phyloP scores from a whole-genome alignment of 2,113 vertebrate species.

The Vulpes ferrilata region DNA sequence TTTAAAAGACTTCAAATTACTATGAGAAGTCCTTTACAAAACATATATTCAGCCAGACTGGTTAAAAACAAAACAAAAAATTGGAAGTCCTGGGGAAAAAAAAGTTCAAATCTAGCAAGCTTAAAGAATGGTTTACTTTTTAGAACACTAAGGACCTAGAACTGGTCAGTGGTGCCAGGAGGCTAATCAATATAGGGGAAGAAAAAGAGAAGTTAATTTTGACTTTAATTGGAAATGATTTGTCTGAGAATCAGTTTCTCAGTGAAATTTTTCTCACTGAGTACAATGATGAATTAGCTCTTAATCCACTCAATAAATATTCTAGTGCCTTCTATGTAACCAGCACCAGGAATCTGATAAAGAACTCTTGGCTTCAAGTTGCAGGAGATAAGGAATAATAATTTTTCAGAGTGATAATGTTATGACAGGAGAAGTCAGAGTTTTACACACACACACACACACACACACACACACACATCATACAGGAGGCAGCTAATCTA shows the following conservation, averaged over 20 bases:
- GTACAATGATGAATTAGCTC: not conserved
- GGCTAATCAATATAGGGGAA: not conserved
- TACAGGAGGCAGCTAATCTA: not conserved
- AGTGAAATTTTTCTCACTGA: constrained; percentile 22
- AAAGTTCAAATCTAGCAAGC: constrained; percentile 26
- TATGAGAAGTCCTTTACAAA: constrained; percentile 12
- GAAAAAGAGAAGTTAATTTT: not conserved
- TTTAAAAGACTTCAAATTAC: constrained; percentile 39
- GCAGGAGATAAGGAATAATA: not conserved
- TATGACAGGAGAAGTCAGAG: not conserved
- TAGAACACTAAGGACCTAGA: not conserved
- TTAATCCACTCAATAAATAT: constrained; percentile 23
- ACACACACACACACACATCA: fast-evolving
- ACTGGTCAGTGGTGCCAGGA: not conserved
- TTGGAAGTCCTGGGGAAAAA: not conserved
- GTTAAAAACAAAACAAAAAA: constrained; percentile 62
- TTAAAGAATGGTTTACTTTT: constrained; percentile 54
- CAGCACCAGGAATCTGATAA: not conserved
- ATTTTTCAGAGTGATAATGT: not conserved
- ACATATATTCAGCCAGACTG: constrained; percentile 15
- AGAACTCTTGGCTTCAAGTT: not conserved
- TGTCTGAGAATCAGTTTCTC: constrained; percentile 42
- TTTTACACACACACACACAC: not conserved
- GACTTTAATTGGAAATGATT: not conserved
- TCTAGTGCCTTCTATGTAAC: not conserved